A percentile compares a stretch with the other conserved stretches of the same genome.
Evolutionary conservation across 2,888 invertebrate species (phyloP).

Genomic region (Himalopsyche tibetana): DNA sequence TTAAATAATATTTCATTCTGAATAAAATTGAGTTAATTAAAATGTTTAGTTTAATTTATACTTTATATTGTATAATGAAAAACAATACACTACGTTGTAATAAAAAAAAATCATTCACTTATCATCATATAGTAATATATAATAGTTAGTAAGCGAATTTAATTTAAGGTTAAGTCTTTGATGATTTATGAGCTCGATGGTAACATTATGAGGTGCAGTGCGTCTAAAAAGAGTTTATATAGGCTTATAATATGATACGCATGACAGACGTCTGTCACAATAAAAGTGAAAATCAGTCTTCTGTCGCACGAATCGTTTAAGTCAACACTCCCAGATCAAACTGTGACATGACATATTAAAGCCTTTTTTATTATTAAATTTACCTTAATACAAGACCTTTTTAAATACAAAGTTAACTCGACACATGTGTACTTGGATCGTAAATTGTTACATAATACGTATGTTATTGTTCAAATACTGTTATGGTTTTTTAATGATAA

Average conservation of each 20-base stretch:
- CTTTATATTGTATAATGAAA: background rate
- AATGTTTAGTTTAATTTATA: background rate
- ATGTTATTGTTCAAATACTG: too few species aligned
- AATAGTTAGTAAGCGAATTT: too few species aligned
- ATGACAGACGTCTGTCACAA: background rate
- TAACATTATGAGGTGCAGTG: background rate
- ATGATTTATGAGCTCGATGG: background rate
- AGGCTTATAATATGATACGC: background rate
- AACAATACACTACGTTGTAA: background rate
- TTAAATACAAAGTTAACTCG: too few species aligned
- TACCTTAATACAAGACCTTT: too few species aligned
- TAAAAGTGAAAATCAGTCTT: conserved; percentile 26
- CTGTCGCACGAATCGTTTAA: conserved; percentile 8
- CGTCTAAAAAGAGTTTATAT: conserved; percentile 6
- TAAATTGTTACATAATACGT: too few species aligned
- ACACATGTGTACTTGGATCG: too few species aligned
- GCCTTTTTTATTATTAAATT: background rate
- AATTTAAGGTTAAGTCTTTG: background rate
- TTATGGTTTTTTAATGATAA: too few species aligned
- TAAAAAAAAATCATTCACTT: background rate
- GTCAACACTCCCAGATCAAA: conserved; percentile 4
- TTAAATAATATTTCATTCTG: background rate
- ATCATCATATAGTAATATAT: background rate
- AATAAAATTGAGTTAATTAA: background rate
- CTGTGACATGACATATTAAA: background rate